A percentile compares a stretch with the other conserved stretches of the same genome.
Evolutionary conservation across 2,113 vertebrate species (phyloP).

Genomic region (Paracanthobrama guichenoti): DNA sequence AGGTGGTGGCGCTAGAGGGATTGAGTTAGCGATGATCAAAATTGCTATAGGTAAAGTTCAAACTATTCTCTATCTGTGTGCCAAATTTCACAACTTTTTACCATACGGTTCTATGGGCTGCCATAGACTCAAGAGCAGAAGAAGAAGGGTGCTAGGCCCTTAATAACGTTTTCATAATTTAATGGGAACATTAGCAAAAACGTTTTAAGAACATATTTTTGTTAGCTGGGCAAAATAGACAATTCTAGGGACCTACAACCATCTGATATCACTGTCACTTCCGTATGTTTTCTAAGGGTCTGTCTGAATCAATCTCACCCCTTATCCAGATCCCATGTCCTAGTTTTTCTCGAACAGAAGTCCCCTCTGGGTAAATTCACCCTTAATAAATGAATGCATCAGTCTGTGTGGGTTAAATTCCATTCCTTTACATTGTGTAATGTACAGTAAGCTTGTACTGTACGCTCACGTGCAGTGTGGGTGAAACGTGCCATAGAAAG

Average conservation of each 20-base stretch:
- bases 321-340: not conserved
- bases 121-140: no score
- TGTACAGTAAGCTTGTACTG: not conserved
- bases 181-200: no score
- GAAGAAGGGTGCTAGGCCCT: no score
- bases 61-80: no score
- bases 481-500: not conserved
- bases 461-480: not conserved
- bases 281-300: not conserved
- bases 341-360: not conserved
- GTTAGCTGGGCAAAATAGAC: not conserved
- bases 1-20: no score
- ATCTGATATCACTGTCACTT: not conserved
- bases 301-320: not conserved
- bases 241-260: not conserved
- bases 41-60: no score
- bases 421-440: not conserved
- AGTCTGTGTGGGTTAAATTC: not conserved
- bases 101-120: no score
- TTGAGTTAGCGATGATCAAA: no score
- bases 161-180: no score
- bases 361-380: not conserved
- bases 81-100: no score
- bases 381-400: not conserved
- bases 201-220: no score